These are phyloP conservation scores for Chymomyza fuscimana DNA, from an alignment of 2,888 invertebrate genomes.

Conservation along the genomic window DNA sequence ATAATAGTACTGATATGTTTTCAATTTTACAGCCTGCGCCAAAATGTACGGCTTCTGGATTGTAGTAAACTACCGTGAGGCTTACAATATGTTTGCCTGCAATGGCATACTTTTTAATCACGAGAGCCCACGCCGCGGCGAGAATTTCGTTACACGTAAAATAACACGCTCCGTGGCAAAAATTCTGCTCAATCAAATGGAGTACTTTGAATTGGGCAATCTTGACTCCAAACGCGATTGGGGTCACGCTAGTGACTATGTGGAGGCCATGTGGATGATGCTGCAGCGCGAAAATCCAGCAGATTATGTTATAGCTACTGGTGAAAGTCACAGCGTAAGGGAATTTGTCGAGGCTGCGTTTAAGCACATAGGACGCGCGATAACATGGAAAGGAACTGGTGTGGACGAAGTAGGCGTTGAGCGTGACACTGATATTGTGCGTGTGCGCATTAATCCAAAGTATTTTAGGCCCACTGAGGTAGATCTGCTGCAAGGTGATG, in stretches of 20 bases:
- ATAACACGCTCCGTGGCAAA: slow-evolving; percentile 98
- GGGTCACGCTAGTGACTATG: slow-evolving; percentile 98
- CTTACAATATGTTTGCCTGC: slow-evolving; percentile 96
- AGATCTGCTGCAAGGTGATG: slow-evolving; percentile 94
- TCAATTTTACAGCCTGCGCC: slow-evolving; percentile 87
- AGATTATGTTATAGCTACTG: slow-evolving; percentile 98
- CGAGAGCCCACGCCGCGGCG: slow-evolving; percentile 96
- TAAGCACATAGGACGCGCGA: slow-evolving; percentile 87
- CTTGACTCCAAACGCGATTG: slow-evolving; percentile 97
- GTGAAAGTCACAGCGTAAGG: slow-evolving; percentile 95
- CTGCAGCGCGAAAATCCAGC: slow-evolving; percentile 94
- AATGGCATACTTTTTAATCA: slow-evolving; percentile 98
- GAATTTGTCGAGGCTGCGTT: slow-evolving; percentile 98
- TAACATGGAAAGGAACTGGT: slow-evolving; percentile 94
- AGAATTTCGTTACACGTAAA: slow-evolving; percentile 99
- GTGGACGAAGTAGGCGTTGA: slow-evolving; percentile 87
- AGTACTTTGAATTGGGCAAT: slow-evolving; percentile 94
- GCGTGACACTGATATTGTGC: slow-evolving; percentile 85
- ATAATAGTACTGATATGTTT: background rate
- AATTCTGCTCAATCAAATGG: slow-evolving; percentile 92
- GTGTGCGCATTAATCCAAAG: slow-evolving; percentile 94
- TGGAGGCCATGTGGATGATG: slow-evolving; percentile 99
- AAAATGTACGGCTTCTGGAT: slow-evolving; percentile 98
- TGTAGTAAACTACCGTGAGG: slow-evolving; percentile 96
- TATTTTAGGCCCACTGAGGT: slow-evolving; percentile 99